A percentile compares a stretch with the other conserved stretches of the same genome.
These are phyloP conservation scores for Spicauda simplicius DNA, from an alignment of 2,888 invertebrate genomes.

Conservation along the genomic window DNA sequence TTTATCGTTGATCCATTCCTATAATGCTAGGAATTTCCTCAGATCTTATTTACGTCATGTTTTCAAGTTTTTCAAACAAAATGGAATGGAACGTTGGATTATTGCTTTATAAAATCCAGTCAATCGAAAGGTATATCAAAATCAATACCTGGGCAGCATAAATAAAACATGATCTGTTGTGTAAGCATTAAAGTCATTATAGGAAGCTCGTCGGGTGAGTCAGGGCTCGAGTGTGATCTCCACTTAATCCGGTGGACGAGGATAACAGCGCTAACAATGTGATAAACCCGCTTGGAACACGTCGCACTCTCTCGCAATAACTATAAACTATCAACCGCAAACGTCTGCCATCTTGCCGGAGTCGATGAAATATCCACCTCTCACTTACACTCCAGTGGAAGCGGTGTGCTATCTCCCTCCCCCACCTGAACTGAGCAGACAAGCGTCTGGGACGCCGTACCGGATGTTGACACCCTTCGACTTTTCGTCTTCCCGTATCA, in stretches of 20 bases:
- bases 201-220: conserved; percentile 55
- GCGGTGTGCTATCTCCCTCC: conserved; percentile 59
- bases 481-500: conserved; percentile 44
- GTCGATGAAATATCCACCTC: conserved; percentile 77
- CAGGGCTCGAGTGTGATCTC: conserved; percentile 65
- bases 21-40: too few relatives aligned
- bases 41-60: too few relatives aligned
- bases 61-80: too few relatives aligned
- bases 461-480: conserved; percentile 31
- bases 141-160: conserved; percentile 11
- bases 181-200: conserved; percentile 68
- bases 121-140: background rate
- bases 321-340: conserved; percentile 85
- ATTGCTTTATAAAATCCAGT: background rate
- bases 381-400: conserved; percentile 61
- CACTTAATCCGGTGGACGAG: conserved; percentile 78
- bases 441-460: conserved; percentile 52
- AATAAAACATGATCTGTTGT: conserved; percentile 44
- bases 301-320: conserved; percentile 81
- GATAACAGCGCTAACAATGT: conserved; percentile 83
- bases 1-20: background rate
- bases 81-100: background rate
- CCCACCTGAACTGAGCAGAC: conserved; percentile 55
- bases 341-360: conserved; percentile 82
- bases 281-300: conserved; percentile 79